Base-by-base conservation (phyloP, 1,140 invertebrate species). In the Cotesia vestalis region DNA sequence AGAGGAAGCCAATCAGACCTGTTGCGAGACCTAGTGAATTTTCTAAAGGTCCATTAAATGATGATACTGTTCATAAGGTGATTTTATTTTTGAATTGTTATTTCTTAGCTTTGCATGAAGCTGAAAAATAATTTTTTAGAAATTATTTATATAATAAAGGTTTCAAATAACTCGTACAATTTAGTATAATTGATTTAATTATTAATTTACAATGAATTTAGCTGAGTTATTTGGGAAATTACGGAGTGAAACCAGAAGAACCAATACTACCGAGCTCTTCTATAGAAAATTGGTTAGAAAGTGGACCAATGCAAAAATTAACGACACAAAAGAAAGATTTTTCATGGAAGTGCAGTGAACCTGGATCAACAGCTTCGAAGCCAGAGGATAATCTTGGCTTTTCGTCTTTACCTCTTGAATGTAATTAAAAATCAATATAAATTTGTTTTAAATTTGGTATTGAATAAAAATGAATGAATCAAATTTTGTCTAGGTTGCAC, bases 261-360 rank as follows among this genome's bases (percentile, higher is more conserved):
- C 46, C 78, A n/a, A 78, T 81, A 0, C 71, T 53, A 9, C 84
- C 82, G 0, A 85, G 84, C 27, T 66, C 11, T 9, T 59, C 14
- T 27, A 27, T 20, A 0, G 79, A 73, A 11, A 70, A 80, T 14
- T 76, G 77, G 59, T 38, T 82, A 78, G 87, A 91, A 0, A 86
- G 89, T 75, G 92, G 92, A 0, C 90, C 91, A 9, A 91, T 93
- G 87, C 90, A 92, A 77, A 90, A 90, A 66, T 83, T 90, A 63
- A 93, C 92, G 0, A 93, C 92, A 0, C 90, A 92, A 64, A 91
- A 91, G 71, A 90, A 92, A 76, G 91, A 93, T 80, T 93, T 89
- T 77, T 75, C 73, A 0, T 85, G 85, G 85, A 86, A 85, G 53
- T 75, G 36, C 1, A 34, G n/a, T 4, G 40, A 11, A 14, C 72